phyloP scores from a whole-genome alignment of 2,797 vertebrate genomes.

The Hydrocynus forskahlii region DNA sequence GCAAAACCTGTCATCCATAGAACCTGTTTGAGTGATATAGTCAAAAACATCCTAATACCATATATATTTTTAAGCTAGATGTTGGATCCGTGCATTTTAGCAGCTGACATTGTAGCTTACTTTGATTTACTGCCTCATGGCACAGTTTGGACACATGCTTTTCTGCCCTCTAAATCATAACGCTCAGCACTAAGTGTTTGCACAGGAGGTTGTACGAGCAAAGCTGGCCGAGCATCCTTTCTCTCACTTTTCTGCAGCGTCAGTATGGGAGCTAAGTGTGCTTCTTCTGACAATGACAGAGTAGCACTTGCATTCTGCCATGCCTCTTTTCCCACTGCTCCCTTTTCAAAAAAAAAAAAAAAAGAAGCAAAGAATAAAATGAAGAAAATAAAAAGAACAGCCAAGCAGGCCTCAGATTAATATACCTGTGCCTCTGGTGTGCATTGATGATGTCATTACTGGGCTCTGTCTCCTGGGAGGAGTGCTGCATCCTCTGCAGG shows the following conservation, averaged over 20 bases:
- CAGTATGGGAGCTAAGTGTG: slow-evolving; percentile 53
- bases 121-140: slow-evolving; percentile 33
- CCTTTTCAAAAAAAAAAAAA: slow-evolving; percentile 26
- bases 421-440: slow-evolving; percentile 56
- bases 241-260: slow-evolving; percentile 55
- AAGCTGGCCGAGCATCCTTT: slow-evolving; percentile 35
- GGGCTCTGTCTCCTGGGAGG: slow-evolving; percentile 47
- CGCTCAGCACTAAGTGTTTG: slow-evolving; percentile 33
- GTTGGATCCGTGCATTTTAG: not conserved
- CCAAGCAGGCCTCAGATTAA: slow-evolving; percentile 47
- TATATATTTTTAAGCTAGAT: slow-evolving; percentile 8
- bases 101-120: not conserved
- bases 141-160: slow-evolving; percentile 22
- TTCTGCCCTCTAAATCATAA: slow-evolving; percentile 30
- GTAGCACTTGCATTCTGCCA: slow-evolving; percentile 36
- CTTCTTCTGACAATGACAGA: slow-evolving; percentile 61
- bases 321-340: slow-evolving; percentile 38
- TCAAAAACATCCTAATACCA: no score
- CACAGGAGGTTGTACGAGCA: slow-evolving; percentile 15
- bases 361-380: slow-evolving; percentile 20
- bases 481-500: slow-evolving; percentile 37
- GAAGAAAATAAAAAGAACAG: slow-evolving; percentile 8
- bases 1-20: no score
- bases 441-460: slow-evolving; percentile 57
- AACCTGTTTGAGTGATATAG: no score